These are phyloP conservation scores for Holotrichia oblita DNA, from an alignment of 1,140 invertebrate genomes.

Conservation along the genomic window DNA sequence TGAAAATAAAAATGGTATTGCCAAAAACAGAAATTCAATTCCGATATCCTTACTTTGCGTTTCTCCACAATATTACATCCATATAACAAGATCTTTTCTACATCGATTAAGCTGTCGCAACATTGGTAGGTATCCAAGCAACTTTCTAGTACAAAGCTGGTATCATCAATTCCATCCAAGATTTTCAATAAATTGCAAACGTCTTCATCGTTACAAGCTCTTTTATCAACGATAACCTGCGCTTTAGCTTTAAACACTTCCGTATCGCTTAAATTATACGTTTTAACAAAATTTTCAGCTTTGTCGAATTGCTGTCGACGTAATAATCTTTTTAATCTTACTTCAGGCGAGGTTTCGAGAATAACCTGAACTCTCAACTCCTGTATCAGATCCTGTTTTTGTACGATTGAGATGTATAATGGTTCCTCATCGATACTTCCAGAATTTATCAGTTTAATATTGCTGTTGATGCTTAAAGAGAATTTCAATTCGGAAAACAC, in stretches of 20 bases:
- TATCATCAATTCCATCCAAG: constrained; percentile 48
- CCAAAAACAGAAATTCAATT: not conserved
- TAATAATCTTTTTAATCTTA: constrained; percentile 47
- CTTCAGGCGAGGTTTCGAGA: constrained; percentile 49
- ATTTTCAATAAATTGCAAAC: constrained; percentile 50
- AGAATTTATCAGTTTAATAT: constrained; percentile 45
- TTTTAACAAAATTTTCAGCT: constrained; percentile 53
- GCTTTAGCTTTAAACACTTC: constrained; percentile 51
- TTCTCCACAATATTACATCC: constrained; percentile 28
- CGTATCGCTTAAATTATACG: constrained; percentile 43
- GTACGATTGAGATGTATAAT: constrained; percentile 49
- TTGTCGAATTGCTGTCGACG: constrained; percentile 49
- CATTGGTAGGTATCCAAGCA: constrained; percentile 46
- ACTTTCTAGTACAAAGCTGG: constrained; percentile 47
- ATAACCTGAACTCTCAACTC: constrained; percentile 50
- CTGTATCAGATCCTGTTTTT: constrained; percentile 38
- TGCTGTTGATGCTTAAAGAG: constrained; percentile 45
- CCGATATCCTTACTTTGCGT: not conserved
- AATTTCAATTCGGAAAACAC: constrained; percentile 41
- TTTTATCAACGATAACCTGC: constrained; percentile 49
- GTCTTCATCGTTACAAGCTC: constrained; percentile 46
- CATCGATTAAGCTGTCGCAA: constrained; percentile 49
- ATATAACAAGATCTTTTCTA: constrained; percentile 50
- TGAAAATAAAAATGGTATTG: not conserved
- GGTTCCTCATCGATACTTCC: constrained; percentile 48